Evolutionary conservation across 2,888 invertebrate genomes (phyloP).

Genomic region (Sminthurinus aureus): DNA sequence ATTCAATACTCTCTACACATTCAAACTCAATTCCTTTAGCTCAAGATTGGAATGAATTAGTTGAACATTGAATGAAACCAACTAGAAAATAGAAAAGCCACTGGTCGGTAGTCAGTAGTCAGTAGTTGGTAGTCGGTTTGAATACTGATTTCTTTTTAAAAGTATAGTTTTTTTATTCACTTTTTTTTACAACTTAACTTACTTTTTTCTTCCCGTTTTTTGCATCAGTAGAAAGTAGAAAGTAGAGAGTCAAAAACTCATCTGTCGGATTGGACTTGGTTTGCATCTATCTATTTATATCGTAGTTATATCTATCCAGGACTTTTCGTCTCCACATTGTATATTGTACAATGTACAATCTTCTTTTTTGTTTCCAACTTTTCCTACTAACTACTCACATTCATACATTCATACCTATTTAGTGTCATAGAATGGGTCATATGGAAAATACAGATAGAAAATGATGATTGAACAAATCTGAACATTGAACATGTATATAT

Average conservation of each 20-base stretch:
- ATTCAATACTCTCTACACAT: background rate
- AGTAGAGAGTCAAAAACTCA: background rate
- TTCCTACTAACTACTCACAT: background rate
- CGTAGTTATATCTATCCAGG: background rate
- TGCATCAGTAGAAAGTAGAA: background rate
- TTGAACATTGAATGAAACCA: background rate
- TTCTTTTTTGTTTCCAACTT: background rate
- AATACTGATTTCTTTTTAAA: too few relatives aligned
- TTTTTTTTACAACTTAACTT: too few relatives aligned
- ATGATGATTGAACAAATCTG: conserved; percentile 1
- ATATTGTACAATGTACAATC: too few relatives aligned
- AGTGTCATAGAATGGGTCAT: conserved; percentile 8
- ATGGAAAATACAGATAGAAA: conserved; percentile 19
- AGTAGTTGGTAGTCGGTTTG: too few relatives aligned
- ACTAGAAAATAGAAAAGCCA: background rate
- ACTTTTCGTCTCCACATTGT: background rate
- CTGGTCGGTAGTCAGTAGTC: background rate
- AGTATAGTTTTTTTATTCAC: too few relatives aligned
- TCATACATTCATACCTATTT: conserved; percentile 8
- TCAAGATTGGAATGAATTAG: too few relatives aligned
- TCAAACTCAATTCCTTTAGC: background rate
- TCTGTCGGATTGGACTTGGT: background rate
- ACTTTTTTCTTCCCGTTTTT: too few relatives aligned
- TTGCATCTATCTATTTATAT: background rate
- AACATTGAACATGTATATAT: background rate